Percentiles rank a stretch among this genome's conserved stretches.
Evolutionary conservation across 53 echinoderm and acorn worm genomes (phyloP).

Genomic region (Paracentrotus lividus): DNA sequence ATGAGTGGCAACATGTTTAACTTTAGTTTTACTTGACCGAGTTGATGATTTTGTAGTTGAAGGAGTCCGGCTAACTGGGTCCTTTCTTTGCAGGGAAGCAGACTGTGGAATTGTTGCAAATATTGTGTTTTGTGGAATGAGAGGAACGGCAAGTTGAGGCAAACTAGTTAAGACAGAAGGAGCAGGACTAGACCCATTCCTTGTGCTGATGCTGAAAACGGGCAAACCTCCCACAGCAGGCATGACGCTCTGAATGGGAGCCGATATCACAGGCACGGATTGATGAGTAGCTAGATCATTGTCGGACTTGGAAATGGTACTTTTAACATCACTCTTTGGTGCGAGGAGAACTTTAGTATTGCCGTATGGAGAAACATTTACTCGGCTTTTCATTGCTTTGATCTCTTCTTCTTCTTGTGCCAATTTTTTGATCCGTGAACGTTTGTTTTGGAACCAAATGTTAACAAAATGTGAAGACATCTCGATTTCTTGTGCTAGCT

Average conservation of each 20-base stretch:
- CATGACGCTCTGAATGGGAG: conserved; percentile 1
- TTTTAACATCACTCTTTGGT: conserved; percentile 19
- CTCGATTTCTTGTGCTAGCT: conserved; percentile 84
- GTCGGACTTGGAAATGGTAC: background rate
- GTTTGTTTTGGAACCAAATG: conserved; percentile 99
- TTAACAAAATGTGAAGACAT: conserved; percentile 94
- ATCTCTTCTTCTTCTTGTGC: conserved; percentile 84
- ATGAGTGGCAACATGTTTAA: background rate
- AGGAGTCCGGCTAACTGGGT: background rate
- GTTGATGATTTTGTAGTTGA: background rate
- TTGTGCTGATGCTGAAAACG: background rate
- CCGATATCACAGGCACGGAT: background rate
- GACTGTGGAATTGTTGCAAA: conserved; percentile 22
- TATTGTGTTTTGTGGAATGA: conserved; percentile 4
- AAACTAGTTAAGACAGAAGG: conserved; percentile 1
- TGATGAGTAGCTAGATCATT: background rate
- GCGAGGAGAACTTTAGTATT: background rate
- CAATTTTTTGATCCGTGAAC: conserved; percentile 88
- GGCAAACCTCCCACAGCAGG: conserved; percentile 7
- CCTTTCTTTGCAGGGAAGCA: background rate
- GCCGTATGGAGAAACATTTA: background rate
- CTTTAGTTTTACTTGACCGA: background rate
- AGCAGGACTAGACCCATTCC: background rate
- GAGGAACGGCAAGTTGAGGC: conserved; percentile 29
- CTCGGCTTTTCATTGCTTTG: conserved; percentile 62